Evolutionary conservation across 2,113 vertebrate species (phyloP).

Genomic region (Eulemur rufifrons): DNA sequence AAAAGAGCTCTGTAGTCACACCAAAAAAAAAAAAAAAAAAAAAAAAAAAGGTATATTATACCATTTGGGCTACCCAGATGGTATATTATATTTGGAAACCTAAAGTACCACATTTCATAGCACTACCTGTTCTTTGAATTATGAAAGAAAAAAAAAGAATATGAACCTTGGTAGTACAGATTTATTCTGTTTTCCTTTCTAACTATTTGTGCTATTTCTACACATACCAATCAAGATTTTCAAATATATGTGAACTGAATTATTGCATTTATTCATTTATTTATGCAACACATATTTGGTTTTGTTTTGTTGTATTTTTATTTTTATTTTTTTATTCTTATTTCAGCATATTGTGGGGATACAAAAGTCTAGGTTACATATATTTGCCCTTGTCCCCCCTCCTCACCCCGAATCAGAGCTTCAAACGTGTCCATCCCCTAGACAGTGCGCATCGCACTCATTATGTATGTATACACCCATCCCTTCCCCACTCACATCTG

Average conservation of each 20-base stretch:
- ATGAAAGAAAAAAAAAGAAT: neutral
- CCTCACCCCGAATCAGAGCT: no score
- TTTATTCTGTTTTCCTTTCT: slow-evolving; percentile 21
- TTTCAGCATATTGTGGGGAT: no score
- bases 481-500: no score
- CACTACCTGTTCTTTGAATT: neutral
- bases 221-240: neutral
- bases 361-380: no score
- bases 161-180: neutral
- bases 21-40: no score
- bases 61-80: neutral
- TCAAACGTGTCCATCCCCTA: no score
- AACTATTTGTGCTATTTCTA: neutral
- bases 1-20: neutral
- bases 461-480: no score
- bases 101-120: neutral
- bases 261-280: neutral
- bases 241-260: neutral
- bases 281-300: neutral
- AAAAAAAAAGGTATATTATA: neutral
- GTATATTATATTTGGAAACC: neutral
- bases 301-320: no score
- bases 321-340: no score
- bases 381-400: no score
- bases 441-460: no score